Evolutionary conservation across 2,797 vertebrate genomes (phyloP).

Genomic region (Scolopax bukidnonensis): DNA sequence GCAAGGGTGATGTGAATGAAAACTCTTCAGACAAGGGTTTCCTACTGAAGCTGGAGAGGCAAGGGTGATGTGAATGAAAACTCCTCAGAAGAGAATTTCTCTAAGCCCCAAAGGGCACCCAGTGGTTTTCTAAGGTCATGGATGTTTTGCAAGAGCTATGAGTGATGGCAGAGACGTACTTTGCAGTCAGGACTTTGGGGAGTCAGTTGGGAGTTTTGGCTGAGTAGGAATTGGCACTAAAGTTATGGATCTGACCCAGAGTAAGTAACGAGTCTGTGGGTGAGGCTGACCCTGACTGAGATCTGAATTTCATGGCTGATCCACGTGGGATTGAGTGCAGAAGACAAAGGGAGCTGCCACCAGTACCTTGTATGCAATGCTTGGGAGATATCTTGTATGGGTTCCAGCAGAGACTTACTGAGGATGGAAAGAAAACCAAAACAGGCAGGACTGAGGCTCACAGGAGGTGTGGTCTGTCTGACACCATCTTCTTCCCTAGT

Average conservation of each 20-base stretch:
- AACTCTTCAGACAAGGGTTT: not conserved
- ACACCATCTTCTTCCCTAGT: not conserved
- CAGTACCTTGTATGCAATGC: accelerated
- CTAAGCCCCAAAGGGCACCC: not conserved
- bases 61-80: not conserved
- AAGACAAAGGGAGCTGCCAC: not conserved
- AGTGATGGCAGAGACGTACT: not conserved
- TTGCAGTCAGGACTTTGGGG: not conserved
- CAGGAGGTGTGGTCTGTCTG: not conserved
- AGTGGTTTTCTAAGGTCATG: not conserved
- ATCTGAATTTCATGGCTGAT: not conserved
- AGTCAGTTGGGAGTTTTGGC: not conserved
- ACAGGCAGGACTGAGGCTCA: not conserved
- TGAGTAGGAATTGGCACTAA: not conserved
- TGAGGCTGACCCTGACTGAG: not conserved
- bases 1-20: not conserved
- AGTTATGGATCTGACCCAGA: not conserved
- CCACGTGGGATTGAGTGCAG: not conserved
- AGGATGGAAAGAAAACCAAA: not conserved
- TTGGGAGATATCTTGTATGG: not conserved
- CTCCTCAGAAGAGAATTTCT: not conserved
- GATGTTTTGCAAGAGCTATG: conserved; percentile 13
- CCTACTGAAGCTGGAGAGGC: not conserved
- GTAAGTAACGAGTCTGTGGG: not conserved
- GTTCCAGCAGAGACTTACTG: not conserved